Evolutionary conservation across 2,113 vertebrate genomes (phyloP).

Genomic region (Sorex fumeus): DNA sequence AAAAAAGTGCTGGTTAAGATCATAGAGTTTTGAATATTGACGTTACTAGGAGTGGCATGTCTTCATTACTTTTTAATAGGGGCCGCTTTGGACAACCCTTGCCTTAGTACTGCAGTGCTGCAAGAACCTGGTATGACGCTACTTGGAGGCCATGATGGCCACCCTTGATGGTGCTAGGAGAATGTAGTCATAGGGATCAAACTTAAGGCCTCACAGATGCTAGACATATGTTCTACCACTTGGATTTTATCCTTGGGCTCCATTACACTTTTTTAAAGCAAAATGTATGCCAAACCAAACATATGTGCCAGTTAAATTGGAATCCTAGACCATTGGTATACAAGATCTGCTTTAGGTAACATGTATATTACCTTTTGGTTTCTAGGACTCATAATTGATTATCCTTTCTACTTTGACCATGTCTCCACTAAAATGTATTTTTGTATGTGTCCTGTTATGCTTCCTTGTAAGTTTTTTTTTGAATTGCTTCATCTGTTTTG

Average conservation of each 20-base stretch:
- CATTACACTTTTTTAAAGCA: background rate
- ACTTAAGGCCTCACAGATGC: too few species aligned
- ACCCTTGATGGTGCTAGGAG: too few species aligned
- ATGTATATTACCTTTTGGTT: background rate
- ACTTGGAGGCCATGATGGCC: too few species aligned
- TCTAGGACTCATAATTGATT: background rate
- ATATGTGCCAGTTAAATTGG: background rate
- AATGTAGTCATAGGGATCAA: too few species aligned
- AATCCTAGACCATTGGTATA: background rate
- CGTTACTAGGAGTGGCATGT: background rate
- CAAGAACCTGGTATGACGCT: too few species aligned
- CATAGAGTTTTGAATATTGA: background rate
- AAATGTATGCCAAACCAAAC: constrained; percentile 3
- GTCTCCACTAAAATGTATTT: background rate
- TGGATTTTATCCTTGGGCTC: too few species aligned
- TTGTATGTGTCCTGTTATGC: background rate
- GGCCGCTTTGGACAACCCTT: too few species aligned
- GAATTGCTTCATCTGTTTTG: constrained; percentile 59
- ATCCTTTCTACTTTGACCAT: background rate
- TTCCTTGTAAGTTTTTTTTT: constrained; percentile 51
- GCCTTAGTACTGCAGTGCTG: too few species aligned
- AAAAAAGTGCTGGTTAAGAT: background rate
- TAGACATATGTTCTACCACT: too few species aligned
- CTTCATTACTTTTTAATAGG: background rate
- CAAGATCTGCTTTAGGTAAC: background rate